A percentile compares a stretch with the other conserved stretches of the same genome.
Evolutionary conservation across 2,113 vertebrate genomes (phyloP).

Genomic region (Rhinogobius similis): DNA sequence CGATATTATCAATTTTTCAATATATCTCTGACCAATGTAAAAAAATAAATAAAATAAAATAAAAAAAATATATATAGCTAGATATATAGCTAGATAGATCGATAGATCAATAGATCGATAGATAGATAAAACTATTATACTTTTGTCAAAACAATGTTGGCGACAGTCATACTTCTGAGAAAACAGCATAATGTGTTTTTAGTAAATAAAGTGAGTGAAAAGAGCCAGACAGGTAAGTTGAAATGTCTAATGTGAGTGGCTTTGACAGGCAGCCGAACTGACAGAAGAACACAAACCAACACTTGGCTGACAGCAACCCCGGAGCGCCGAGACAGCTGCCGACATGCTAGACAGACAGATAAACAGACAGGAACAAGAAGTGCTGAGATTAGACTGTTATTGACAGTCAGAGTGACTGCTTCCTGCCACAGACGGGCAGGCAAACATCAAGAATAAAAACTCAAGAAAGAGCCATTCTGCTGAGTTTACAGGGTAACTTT

Average conservation of each 20-base stretch:
- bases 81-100: too few species aligned
- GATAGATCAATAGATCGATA: too few species aligned
- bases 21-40: neutral
- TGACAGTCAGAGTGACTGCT: slow-evolving; percentile 63
- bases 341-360: slow-evolving; percentile 70
- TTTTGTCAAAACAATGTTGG: neutral
- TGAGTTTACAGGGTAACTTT: slow-evolving; percentile 50
- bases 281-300: slow-evolving; percentile 75
- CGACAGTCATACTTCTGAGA: slow-evolving; percentile 15
- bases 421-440: slow-evolving; percentile 55
- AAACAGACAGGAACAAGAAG: slow-evolving; percentile 70
- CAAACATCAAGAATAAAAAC: slow-evolving; percentile 40
- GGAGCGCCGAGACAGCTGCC: slow-evolving; percentile 69
- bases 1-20: too few species aligned
- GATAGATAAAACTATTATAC: neutral
- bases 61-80: too few species aligned
- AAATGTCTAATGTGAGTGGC: slow-evolving; percentile 68
- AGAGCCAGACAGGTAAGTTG: slow-evolving; percentile 57
- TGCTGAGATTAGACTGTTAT: slow-evolving; percentile 65
- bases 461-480: slow-evolving; percentile 42
- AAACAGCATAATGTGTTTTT: slow-evolving; percentile 44
- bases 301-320: slow-evolving; percentile 74
- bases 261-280: slow-evolving; percentile 74
- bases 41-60: neutral
- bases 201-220: slow-evolving; percentile 30